Percentiles rank a stretch among this genome's conserved stretches.
Conservation (phyloP, 2,797 vertebrate species). For the Sebastes nivosus region DNA sequence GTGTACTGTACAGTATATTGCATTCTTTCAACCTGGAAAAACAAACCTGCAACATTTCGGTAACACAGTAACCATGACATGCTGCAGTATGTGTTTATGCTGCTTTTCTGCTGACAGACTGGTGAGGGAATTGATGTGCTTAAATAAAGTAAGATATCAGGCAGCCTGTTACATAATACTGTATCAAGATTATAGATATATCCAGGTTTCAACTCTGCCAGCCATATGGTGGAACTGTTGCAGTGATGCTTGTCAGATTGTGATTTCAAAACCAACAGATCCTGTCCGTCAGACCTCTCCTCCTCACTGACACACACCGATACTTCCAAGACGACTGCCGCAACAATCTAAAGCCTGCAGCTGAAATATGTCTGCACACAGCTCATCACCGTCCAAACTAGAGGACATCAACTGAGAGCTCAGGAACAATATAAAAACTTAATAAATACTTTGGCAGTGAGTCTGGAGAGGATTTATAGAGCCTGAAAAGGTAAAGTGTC, state of each 20-base stretch:
- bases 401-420: background rate
- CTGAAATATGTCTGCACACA: background rate
- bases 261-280: background rate
- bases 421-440: slow-evolving; percentile 3
- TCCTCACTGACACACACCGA: background rate
- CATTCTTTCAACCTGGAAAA: background rate
- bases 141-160: background rate
- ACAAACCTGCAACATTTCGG: background rate
- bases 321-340: background rate
- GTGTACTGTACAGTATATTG: background rate
- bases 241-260: background rate
- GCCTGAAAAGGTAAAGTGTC: background rate
- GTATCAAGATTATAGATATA: background rate
- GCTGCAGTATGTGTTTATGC: background rate
- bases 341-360: background rate
- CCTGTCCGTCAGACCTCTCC: background rate
- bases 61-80: background rate
- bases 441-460: background rate
- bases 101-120: background rate
- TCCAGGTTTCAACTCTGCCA: background rate
- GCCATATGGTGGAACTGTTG: background rate
- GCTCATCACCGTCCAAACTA: background rate
- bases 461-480: background rate
- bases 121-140: background rate
- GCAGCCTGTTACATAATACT: background rate